These are phyloP conservation scores for Ochotona princeps DNA, from an alignment of 2,113 vertebrate species.

Conservation along the genomic window DNA sequence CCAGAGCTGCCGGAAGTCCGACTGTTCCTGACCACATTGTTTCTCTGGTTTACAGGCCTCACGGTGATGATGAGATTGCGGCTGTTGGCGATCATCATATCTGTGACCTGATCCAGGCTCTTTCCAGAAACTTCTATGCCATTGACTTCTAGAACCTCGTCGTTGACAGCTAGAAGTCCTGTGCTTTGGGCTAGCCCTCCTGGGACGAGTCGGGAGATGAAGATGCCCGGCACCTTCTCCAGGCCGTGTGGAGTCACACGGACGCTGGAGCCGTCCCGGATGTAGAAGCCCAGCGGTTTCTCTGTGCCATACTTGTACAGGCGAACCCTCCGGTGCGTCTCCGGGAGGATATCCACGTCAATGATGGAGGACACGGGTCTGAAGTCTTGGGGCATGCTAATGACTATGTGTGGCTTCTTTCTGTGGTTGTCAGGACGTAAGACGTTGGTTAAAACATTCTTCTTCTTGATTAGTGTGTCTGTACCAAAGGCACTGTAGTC, in stretches of 20 bases:
- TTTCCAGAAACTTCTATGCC: constrained; percentile 98
- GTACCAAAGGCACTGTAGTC: constrained; percentile 96
- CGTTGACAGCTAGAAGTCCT: constrained; percentile 95
- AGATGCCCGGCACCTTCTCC: constrained; percentile 96
- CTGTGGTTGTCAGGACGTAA: constrained; percentile 92
- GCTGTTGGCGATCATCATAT: constrained; percentile 99
- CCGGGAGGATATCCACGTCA: constrained; percentile 97
- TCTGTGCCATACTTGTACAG: constrained; percentile 98
- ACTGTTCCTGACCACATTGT: constrained; percentile 93
- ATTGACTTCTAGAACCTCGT: constrained; percentile 98
- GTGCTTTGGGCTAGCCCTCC: constrained; percentile 98
- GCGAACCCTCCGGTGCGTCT: constrained; percentile 95
- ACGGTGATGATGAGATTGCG: constrained; percentile 99
- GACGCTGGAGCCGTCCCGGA: constrained; percentile 96
- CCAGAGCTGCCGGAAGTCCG: constrained; percentile 95
- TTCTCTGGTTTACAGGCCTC: constrained; percentile 97
- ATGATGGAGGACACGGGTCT: constrained; percentile 98
- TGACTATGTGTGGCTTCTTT: constrained; percentile 94
- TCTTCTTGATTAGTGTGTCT: constrained; percentile 94
- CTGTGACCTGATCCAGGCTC: constrained; percentile 97
- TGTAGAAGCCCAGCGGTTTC: constrained; percentile 97
- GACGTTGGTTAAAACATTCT: constrained; percentile 93
- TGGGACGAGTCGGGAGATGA: constrained; percentile 91
- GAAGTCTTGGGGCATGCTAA: constrained; percentile 97
- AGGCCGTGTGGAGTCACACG: constrained; percentile 95